Percentiles rank a stretch among this genome's conserved stretches.
These are phyloP conservation scores for Okamejei kenojei DNA, from an alignment of 2,797 vertebrate genomes.

Conservation along the genomic window DNA sequence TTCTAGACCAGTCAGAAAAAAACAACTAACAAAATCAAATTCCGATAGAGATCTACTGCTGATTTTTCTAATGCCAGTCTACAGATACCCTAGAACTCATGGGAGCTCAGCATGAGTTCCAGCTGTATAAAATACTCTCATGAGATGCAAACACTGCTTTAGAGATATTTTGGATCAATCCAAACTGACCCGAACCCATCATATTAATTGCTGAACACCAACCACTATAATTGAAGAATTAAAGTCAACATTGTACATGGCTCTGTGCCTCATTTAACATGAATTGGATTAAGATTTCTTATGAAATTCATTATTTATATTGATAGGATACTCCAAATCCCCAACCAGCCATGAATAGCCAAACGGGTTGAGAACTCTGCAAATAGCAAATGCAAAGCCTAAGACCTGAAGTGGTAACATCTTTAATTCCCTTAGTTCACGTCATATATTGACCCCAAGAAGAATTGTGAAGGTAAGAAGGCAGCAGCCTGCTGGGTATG, in stretches of 20 bases:
- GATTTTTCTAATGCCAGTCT: neutral
- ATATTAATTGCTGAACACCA: neutral
- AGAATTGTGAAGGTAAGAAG: neutral
- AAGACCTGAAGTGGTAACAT: neutral
- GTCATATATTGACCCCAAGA: neutral
- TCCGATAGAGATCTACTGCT: neutral
- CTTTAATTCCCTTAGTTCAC: too few species aligned
- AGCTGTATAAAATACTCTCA: neutral
- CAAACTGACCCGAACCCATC: constrained; percentile 3
- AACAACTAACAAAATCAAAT: neutral
- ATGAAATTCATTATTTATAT: neutral
- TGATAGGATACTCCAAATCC: neutral
- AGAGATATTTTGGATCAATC: neutral
- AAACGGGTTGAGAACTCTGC: neutral
- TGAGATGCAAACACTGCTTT: neutral
- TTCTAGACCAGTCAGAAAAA: too few species aligned
- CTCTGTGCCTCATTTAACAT: neutral
- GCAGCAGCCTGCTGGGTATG: neutral
- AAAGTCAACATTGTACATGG: neutral
- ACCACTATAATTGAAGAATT: neutral
- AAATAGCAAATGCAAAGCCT: neutral
- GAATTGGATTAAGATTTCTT: neutral
- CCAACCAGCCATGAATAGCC: neutral
- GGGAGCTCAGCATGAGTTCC: neutral
- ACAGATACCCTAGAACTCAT: neutral